Base-by-base conservation (phyloP, 35 echinoderm and acorn worm genomes). In the Stichopus chloronotus region DNA sequence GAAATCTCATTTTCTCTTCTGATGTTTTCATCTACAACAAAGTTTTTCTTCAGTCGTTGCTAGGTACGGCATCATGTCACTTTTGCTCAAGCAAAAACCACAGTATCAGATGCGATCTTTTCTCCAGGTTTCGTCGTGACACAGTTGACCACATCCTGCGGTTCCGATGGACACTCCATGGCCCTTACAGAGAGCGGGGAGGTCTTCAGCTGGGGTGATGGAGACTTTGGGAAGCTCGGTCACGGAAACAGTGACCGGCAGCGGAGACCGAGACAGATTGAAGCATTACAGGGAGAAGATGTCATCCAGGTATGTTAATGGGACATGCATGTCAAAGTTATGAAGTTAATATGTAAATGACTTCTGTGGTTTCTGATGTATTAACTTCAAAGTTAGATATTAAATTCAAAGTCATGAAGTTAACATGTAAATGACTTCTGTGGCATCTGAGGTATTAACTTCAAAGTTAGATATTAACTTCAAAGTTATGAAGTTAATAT, bases 141-240 rank as follows among this genome's bases (percentile, higher is more conserved):
- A 21, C 97, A 98, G 84, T 82, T 98, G n/a, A 95, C 94, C 17
- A 98, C 97, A 63, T 98, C 97, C 0, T 98, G 97, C 93, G 97
- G 97, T 55, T 98, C 97, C 17, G 97, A 98, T 78, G 97, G 97
- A 30, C 97, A 98, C 89, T 98, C 97, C 13, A 96, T 98, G 97
- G 97, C 97, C 1, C 95, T 98, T 84, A 98, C 97, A 25, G 97
- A 98, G 95, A 96, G 95, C 78, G 97, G 97, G 12, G 97, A 99
- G 78, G 97, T 99, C 5, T 99, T 99, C 88, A 96, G 97, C 78
- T 99, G 97, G 97, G 97, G 97, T 30, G 97, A 99, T 68, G 97
- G 97, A 6, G 97, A 99, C 90, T 99, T 96, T 85, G 97, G 97
- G 9, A 99, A 99, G 78, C 97, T 99, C 22, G 97, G 95, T 16